Percentiles rank a stretch among this genome's conserved stretches.
These are phyloP conservation scores for Megamerina dolium DNA, from an alignment of 2,888 invertebrate species.

Conservation along the genomic window DNA sequence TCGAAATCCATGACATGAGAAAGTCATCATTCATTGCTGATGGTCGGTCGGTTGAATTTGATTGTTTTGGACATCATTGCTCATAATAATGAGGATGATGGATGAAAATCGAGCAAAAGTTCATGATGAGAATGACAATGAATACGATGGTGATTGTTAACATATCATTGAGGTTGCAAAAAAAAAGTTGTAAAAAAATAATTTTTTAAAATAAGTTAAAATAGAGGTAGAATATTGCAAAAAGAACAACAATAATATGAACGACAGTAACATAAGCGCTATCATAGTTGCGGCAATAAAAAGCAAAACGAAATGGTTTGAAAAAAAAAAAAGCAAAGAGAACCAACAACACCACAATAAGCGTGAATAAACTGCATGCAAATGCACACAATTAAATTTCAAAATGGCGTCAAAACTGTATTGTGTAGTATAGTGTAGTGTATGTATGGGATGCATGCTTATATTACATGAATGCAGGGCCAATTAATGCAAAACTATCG, in stretches of 20 bases:
- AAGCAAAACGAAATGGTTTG: neutral
- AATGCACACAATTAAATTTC: conserved; percentile 35
- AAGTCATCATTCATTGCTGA: too few species aligned
- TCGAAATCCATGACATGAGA: too few species aligned
- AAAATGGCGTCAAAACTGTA: conserved; percentile 39
- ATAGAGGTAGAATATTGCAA: neutral
- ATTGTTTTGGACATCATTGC: too few species aligned
- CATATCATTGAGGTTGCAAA: too few species aligned
- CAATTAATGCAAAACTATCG: conserved; percentile 23
- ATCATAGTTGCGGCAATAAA: too few species aligned
- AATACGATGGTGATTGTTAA: too few species aligned
- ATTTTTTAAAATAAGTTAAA: too few species aligned
- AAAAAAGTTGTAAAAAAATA: too few species aligned
- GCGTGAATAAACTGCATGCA: conserved; percentile 14
- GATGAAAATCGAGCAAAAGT: too few species aligned
- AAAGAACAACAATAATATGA: conserved; percentile 1
- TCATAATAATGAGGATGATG: too few species aligned
- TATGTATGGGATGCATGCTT: conserved; percentile 7
- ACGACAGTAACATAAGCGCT: neutral
- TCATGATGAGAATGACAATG: too few species aligned
- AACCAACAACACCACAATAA: neutral
- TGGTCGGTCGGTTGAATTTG: too few species aligned
- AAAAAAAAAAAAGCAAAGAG: neutral
- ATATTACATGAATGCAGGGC: conserved; percentile 15
- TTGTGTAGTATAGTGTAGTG: conserved; percentile 4